Conservation (phyloP, 2,797 vertebrate genomes). For the Leucoraja ocellata region DNA sequence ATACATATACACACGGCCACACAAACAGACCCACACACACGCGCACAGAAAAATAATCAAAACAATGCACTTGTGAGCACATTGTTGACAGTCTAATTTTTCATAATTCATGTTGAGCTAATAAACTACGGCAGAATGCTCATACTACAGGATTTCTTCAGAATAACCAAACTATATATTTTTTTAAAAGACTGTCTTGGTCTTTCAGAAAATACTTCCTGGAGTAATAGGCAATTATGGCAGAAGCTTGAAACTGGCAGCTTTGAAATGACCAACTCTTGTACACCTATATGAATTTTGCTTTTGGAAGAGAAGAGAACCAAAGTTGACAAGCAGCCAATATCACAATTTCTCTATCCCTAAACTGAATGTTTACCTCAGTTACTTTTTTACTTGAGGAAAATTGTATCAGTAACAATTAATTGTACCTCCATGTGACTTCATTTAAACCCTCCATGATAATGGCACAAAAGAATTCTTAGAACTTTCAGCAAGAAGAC, state of each 20-base stretch:
- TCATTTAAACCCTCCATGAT: no score
- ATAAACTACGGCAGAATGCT: no score
- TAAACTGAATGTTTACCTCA: neutral
- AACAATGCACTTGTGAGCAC: conserved; percentile 20
- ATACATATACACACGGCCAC: neutral
- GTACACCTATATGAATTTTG: neutral
- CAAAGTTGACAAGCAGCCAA: neutral
- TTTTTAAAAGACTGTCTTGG: neutral
- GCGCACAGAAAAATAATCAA: neutral
- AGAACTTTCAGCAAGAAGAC: neutral
- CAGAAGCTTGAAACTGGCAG: neutral
- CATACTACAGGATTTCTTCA: neutral
- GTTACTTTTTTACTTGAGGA: neutral
- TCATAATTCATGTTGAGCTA: neutral
- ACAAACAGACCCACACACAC: neutral
- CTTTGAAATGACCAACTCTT: neutral
- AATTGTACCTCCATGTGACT: neutral
- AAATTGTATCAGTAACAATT: no score
- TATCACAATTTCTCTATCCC: neutral
- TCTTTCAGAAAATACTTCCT: neutral
- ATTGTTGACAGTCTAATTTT: neutral
- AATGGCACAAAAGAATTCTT: neutral
- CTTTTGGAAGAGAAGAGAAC: neutral
- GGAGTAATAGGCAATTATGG: neutral
- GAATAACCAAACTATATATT: neutral